These are phyloP conservation scores for Gephyroberyx darwinii DNA, from an alignment of 2,797 vertebrate genomes.

Conservation along the genomic window DNA sequence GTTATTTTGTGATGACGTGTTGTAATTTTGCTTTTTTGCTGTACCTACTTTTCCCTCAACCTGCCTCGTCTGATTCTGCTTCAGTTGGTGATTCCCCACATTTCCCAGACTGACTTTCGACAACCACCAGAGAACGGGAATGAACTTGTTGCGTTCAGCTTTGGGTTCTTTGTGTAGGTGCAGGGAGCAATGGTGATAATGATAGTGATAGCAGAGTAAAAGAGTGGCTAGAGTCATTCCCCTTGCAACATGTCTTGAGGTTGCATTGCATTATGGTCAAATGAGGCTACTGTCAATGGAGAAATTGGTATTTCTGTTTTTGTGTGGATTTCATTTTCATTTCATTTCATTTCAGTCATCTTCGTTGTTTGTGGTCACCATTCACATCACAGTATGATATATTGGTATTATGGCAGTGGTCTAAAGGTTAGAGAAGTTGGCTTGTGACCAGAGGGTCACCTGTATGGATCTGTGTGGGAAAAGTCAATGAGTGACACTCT, in stretches of 20 bases:
- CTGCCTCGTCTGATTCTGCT: no score
- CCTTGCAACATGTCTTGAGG: background rate
- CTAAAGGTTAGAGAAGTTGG: conserved; percentile 10
- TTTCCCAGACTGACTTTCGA: background rate
- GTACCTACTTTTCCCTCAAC: no score
- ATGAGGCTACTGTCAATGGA: background rate
- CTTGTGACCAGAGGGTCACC: background rate
- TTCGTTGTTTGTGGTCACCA: background rate
- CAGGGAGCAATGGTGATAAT: no score
- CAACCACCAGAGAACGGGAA: no score
- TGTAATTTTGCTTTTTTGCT: background rate
- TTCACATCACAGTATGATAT: background rate
- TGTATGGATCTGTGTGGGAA: conserved; percentile 7
- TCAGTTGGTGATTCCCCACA: background rate
- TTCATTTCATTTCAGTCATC: no score
- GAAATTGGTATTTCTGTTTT: background rate
- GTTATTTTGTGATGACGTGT: background rate
- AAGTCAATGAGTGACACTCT: conserved; percentile 3
- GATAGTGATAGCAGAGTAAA: no score
- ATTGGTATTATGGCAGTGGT: conserved; percentile 13
- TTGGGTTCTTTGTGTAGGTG: no score
- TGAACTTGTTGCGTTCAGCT: no score
- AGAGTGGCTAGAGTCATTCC: no score
- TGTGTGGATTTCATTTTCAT: no score
- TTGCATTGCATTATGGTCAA: conserved; percentile 1